Conservation (phyloP, 2,113 vertebrate genomes). For the Balaenoptera acutorostrata region DNA sequence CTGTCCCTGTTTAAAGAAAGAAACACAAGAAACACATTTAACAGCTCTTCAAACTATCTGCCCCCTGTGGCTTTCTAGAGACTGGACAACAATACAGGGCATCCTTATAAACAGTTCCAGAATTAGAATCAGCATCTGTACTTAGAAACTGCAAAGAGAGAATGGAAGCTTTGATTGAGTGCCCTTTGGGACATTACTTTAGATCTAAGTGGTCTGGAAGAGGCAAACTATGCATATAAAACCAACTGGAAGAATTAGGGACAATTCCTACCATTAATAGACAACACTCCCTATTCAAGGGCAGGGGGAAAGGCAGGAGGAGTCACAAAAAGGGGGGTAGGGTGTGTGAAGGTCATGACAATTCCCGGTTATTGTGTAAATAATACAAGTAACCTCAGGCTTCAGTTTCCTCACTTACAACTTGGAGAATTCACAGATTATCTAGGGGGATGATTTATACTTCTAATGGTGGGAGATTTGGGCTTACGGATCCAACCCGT, state of each 20-base stretch:
- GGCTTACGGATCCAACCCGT: neutral
- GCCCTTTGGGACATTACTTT: neutral
- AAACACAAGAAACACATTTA: neutral
- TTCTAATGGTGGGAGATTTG: neutral
- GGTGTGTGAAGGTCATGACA: neutral
- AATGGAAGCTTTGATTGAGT: neutral
- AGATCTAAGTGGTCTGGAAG: neutral
- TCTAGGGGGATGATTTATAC: neutral
- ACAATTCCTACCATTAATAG: neutral
- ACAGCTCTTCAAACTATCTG: neutral
- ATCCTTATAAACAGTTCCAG: neutral
- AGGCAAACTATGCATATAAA: neutral
- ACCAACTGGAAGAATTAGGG: neutral
- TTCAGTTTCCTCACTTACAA: neutral
- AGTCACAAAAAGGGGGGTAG: neutral
- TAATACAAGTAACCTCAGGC: neutral
- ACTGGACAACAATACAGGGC: neutral
- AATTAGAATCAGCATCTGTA: slow-evolving; percentile 10
- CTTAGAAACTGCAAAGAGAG: neutral
- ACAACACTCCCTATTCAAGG: neutral
- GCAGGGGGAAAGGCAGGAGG: neutral
- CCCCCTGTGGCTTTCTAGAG: neutral
- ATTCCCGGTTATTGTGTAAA: neutral
- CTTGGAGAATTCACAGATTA: neutral
- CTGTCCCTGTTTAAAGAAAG: neutral